phyloP scores from a whole-genome alignment of 2,113 vertebrate genomes.

The Platichthys stellatus region DNA sequence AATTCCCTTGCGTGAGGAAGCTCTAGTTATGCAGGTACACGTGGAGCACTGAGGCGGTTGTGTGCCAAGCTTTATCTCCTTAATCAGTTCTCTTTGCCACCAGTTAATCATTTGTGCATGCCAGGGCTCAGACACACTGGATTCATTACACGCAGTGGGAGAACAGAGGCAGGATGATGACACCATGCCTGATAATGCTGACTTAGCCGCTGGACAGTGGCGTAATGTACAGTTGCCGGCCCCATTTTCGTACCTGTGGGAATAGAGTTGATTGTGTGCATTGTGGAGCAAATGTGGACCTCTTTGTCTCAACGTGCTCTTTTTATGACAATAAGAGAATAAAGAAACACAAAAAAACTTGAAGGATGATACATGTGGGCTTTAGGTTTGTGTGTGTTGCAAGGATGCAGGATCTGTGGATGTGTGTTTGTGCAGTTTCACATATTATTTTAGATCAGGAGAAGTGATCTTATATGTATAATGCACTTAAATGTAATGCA shows the following conservation, averaged over 20 bases:
- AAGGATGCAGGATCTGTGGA: not conserved
- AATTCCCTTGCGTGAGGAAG: conserved; percentile 67
- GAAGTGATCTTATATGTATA: not conserved
- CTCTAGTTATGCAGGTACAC: conserved; percentile 66
- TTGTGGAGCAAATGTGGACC: conserved; percentile 51
- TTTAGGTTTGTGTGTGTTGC: not conserved
- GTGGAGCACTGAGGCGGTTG: conserved; percentile 54
- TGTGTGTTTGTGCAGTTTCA: not conserved
- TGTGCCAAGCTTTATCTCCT: conserved; percentile 78
- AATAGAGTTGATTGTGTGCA: conserved; percentile 7
- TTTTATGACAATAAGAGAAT: conserved; percentile 35
- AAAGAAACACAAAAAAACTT: conserved; percentile 3
- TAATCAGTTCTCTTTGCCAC: conserved; percentile 75
- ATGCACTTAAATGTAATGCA: conserved; percentile 18
- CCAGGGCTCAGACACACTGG: conserved; percentile 68
- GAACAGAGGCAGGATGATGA: conserved; percentile 62
- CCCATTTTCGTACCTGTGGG: not conserved
- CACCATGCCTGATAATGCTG: conserved; percentile 54
- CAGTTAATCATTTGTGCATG: conserved; percentile 77
- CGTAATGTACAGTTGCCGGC: conserved; percentile 40
- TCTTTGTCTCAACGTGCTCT: conserved; percentile 52
- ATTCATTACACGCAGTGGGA: conserved; percentile 69
- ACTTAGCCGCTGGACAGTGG: conserved; percentile 50
- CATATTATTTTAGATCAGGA: not conserved
- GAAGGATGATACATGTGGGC: no score